Base-by-base conservation (phyloP, 2,888 invertebrate species). In the Eupithecia inturbata region DNA sequence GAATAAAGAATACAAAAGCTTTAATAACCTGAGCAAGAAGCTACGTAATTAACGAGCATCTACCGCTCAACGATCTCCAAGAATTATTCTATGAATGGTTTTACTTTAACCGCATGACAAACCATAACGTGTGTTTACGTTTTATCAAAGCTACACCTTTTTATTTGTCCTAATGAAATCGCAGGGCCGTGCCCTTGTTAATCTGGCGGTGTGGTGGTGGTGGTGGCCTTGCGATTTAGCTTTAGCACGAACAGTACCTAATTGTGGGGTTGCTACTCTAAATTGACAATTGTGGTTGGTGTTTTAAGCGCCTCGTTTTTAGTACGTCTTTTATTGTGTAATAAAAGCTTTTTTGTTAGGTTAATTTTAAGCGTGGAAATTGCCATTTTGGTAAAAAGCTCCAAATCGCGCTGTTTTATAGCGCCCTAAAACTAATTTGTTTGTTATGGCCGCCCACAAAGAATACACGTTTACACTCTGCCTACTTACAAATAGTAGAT, bases 201-300 rank as follows among this genome's bases (percentile, higher is more conserved):
- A 74, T 75, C 71, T 72, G 67, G 68, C 12, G 22, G 67, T 62
- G 62, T 49, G 66, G 67, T 72, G 67, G 68, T 7, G 22, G 67
- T 62, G 62, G 60, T 69, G 67, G 71, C 72, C 67, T 57, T 72
- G 69, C 72, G 73, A 76, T 72, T 78, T 73, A 70, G 77, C 75
- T 72, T 68, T 57, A 68, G 68, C 45, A 75, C 73, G 26, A 69
- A 72, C 75, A 69, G 75, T 77, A 26, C 57, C 57, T 57, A 76
- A 77, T 77, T 76, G 71, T 69, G 72, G 75, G 67, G 78, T 78
- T 75, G 74, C 73, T 75, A 75, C 74, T 73, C 71, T 78, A 75
- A 78, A 80, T 77, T 78, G 77, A 60, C 77, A 77, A 80, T 77
- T 74, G 76, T 62, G 77, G 73, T 68, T 62, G 70, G 72, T 76